Base-by-base conservation (phyloP, 2,888 invertebrate genomes). In the Matsumyia berberina region DNA sequence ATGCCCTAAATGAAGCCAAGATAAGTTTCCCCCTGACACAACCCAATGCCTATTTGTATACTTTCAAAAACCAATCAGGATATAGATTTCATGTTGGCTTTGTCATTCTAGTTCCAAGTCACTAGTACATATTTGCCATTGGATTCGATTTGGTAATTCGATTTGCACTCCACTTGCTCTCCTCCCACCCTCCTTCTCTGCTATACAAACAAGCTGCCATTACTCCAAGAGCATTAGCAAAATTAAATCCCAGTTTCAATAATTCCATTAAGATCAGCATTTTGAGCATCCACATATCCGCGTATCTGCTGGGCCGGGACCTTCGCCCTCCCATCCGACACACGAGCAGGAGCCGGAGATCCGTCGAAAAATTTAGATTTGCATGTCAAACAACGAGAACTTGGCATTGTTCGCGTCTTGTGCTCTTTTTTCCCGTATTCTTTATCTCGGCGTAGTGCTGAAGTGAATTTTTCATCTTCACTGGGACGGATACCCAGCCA, bases 191-290 rank as follows among this genome's bases (percentile, higher is more conserved):
- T n/a, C n/a, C n/a, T n/a, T n/a, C 29, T 42, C 4, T 9, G 8
- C 9, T 35, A 19, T 39, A 24, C 69, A 81, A 74, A 73, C 78
- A 69, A 37, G 60, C 57, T 51, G 49, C 58, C 64, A 58, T 58
- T 64, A 31, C 69, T 64, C 69, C 9, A 57, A 58, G 55, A 74
- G 64, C 83, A 83, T 83, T 83, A 83, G 79, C 62, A 57, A 83
- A 83, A 83, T 83, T 83, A 83, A 79, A 83, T 83, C 79, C 79
- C 62, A 83, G 73, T 83, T 83, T 83, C 73, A 83, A 64, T 79
- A 83, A 83, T 83, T 74, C 73, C 78, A 83, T 83, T 83, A 79
- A 83, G 62, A 83, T 83, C 83, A 83, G 83, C 79, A 79, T 67
- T 79, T 79, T 46, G 55, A 83, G 49, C 37, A 42, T 62, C 19